A percentile compares a stretch with the other conserved stretches of the same genome.
phyloP scores from a whole-genome alignment of 2,113 vertebrate genomes.

The Leucoraja erinaceus region DNA sequence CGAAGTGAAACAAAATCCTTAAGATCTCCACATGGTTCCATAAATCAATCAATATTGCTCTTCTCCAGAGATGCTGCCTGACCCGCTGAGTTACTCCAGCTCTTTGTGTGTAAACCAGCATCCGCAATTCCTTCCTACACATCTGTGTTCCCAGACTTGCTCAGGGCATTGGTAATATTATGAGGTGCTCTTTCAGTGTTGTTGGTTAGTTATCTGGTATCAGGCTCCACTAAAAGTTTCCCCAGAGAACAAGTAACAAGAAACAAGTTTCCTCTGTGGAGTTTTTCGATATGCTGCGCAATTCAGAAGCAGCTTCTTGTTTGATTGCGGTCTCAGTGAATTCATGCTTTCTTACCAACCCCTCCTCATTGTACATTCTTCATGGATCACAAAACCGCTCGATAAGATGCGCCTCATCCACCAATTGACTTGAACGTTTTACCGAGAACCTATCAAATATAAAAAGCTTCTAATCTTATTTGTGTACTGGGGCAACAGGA shows the following conservation, averaged over 20 bases:
- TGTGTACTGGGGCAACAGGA: constrained; percentile 67
- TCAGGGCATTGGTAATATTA: not conserved
- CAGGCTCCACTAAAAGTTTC: not conserved
- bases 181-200: not conserved
- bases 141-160: not conserved
- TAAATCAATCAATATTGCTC: no score
- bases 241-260: not conserved
- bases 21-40: no score
- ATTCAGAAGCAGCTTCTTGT: not conserved
- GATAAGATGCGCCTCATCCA: constrained; percentile 44
- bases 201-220: not conserved
- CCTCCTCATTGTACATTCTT: not conserved
- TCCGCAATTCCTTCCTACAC: no score
- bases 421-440: constrained; percentile 66
- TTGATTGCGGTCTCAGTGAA: not conserved
- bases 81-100: no score
- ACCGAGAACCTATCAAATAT: constrained; percentile 65
- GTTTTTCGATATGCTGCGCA: not conserved
- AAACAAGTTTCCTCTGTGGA: no score
- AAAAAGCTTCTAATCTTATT: constrained; percentile 74
- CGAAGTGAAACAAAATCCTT: no score
- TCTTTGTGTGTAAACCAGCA: no score
- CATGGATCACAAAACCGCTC: not conserved
- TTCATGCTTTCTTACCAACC: not conserved
- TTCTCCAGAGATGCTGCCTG: no score